Evolutionary conservation across 2,113 vertebrate genomes (phyloP), one percentile per base, ranked within the genome.

Genomic region (Tricholaema leucomelas): DNA sequence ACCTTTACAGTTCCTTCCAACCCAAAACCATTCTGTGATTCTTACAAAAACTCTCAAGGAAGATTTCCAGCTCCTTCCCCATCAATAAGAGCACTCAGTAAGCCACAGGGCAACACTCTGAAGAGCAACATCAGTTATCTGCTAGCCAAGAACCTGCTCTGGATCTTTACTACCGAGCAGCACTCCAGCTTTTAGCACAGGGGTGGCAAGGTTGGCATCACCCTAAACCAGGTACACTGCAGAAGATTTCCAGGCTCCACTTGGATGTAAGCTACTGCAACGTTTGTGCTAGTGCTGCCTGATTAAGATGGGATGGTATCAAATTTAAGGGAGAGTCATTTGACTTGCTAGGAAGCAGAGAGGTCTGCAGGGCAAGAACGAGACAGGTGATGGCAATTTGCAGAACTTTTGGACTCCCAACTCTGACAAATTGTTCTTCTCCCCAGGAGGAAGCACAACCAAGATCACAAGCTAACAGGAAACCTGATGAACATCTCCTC

Each of bases 331-430:
- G 0, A 9, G 12, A 52, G 44, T 6, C 23, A 17, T 28, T 54
- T 52, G 9, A 36, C 52, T 54, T 6, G 31, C 61, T 66, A 42
- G 59, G 71, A 59, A 40, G 54, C 30, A 15, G 69, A 67, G 65
- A 61, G n/a, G 5, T 20, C 67, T 82, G 30, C 2, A 15, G 65
- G 63, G 72, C 52, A 79, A 79, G 40, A 74, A 31, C 12, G 16
- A 1, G 3, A 44, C 40, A 46, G 1, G 0, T 9, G 20, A 59
- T 0, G 1, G 63, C 46, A 18, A 48, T 24, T 63, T 56, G 54
- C 48, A 20, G 21, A 44, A 33, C 42, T 31, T 33, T 25, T 17
- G 20, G 27, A 25, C n/a, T 48, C 46, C n/a, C 46, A 21, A 8
- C 19, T 10, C 8, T 0, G 7, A 48, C 23, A 58, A 5, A 6